A percentile compares a stretch with the other conserved stretches of the same genome.
phyloP scores from a whole-genome alignment of 2,888 invertebrate species.

The Scelioninae gen. 1 region DNA sequence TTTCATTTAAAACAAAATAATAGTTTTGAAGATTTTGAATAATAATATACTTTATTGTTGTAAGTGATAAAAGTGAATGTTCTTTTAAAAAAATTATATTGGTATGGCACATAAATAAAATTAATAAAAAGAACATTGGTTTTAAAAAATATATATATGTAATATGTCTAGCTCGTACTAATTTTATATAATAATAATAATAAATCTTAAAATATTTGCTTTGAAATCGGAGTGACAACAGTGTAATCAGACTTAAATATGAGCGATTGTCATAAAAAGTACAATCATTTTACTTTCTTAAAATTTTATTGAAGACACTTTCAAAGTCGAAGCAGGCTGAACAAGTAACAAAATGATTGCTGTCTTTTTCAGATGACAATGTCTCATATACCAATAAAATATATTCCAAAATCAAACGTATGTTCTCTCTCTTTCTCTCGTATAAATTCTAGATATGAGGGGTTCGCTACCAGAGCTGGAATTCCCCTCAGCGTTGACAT shows the following conservation, averaged over 20 bases:
- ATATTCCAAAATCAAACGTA: constrained; percentile 76
- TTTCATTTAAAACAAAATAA: no score
- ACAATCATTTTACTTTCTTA: constrained; percentile 8
- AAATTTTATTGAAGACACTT: neutral
- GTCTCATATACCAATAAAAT: constrained; percentile 76
- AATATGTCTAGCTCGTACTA: constrained; percentile 62
- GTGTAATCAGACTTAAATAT: constrained; percentile 59
- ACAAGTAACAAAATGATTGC: constrained; percentile 18
- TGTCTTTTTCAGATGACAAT: constrained; percentile 45
- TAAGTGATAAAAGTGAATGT: constrained; percentile 16
- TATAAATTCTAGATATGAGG: constrained; percentile 44
- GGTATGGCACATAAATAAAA: constrained; percentile 48
- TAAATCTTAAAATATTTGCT: constrained; percentile 52
- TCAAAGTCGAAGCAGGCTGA: neutral
- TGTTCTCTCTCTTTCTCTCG: constrained; percentile 32
- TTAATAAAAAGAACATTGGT: constrained; percentile 24
- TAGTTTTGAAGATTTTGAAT: neutral
- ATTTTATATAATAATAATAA: constrained; percentile 25
- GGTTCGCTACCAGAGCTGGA: constrained; percentile 72
- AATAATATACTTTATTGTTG: neutral
- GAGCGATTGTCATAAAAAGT: constrained; percentile 49
- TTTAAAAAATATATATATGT: neutral
- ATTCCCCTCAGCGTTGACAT: constrained; percentile 67
- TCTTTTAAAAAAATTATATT: constrained; percentile 30
- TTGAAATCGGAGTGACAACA: constrained; percentile 56